phyloP scores from a whole-genome alignment of 2,113 vertebrate genomes.

The Mesitornis unicolor region DNA sequence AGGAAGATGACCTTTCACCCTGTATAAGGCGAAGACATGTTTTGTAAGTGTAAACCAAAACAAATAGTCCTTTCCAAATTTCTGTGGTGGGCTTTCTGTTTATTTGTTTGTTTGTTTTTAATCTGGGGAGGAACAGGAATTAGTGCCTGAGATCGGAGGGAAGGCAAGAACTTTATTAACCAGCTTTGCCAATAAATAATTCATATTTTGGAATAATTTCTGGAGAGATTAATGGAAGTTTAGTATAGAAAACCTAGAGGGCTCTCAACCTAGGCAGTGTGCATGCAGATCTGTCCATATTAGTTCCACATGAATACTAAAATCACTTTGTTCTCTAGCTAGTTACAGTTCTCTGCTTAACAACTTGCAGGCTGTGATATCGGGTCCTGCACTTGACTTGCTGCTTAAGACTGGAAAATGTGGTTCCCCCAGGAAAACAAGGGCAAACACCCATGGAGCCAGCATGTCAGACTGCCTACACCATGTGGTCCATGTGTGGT shows the following conservation, averaged over 20 bases:
- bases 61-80: not conserved
- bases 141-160: not conserved
- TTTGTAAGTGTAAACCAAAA: not conserved
- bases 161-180: not conserved
- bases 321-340: not conserved
- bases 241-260: not conserved
- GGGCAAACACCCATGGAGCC: not conserved
- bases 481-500: not conserved
- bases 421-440: not conserved
- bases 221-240: not conserved
- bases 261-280: not conserved
- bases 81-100: not conserved
- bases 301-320: not conserved
- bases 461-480: not conserved
- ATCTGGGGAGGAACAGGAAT: not conserved
- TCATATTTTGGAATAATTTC: not conserved
- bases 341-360: not conserved
- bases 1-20: not conserved
- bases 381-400: not conserved
- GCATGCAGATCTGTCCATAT: not conserved
- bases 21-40: not conserved
- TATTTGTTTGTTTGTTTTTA: not conserved
- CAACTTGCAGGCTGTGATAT: not conserved
- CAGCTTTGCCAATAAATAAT: not conserved
- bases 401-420: not conserved